Evolutionary conservation across 2,113 vertebrate species (phyloP).

Genomic region (Castor canadensis): DNA sequence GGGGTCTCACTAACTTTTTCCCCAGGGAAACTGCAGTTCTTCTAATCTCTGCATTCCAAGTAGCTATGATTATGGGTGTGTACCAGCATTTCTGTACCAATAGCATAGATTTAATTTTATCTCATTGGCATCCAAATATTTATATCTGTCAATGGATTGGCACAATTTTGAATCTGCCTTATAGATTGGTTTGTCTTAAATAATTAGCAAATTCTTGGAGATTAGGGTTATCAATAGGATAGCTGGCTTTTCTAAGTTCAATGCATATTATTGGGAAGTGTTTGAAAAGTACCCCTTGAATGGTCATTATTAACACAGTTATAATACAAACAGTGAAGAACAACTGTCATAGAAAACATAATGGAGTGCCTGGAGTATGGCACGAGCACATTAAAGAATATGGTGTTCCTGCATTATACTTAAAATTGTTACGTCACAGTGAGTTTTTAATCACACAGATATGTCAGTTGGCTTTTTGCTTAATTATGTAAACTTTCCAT

Average conservation of each 20-base stretch:
- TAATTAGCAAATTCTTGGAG: not conserved
- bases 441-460: not conserved
- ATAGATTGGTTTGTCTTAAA: not conserved
- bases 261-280: not conserved
- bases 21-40: too few relatives aligned
- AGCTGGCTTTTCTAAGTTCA: not conserved
- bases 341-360: not conserved
- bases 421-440: not conserved
- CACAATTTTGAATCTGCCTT: not conserved
- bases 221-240: not conserved
- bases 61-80: too few relatives aligned
- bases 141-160: not conserved
- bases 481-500: not conserved
- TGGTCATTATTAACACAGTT: not conserved
- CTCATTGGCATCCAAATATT: not conserved
- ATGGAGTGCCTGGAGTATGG: not conserved
- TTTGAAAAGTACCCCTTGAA: not conserved
- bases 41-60: too few relatives aligned
- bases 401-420: not conserved
- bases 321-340: not conserved
- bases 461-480: not conserved
- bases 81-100: too few relatives aligned
- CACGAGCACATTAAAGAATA: not conserved
- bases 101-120: too few relatives aligned
- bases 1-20: too few relatives aligned